Evolutionary conservation across 2,797 vertebrate species (phyloP).

Genomic region (Microctenopoma stevenorrisi): DNA sequence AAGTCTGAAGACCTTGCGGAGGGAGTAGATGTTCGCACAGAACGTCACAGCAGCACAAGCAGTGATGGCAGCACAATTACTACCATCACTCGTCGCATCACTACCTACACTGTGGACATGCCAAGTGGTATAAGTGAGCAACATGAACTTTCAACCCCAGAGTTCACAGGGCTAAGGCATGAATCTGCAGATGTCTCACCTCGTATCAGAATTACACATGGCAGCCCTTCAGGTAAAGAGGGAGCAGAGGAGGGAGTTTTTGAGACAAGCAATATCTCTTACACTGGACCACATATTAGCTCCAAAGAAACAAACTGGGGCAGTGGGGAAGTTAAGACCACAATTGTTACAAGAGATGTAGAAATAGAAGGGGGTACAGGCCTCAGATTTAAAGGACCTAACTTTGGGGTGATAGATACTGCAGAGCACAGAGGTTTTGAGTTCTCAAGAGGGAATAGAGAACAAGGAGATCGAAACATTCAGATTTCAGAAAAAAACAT

Average conservation of each 20-base stretch:
- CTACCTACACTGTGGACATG: constrained; percentile 95
- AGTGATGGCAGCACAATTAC: constrained; percentile 88
- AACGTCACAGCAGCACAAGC: constrained; percentile 92
- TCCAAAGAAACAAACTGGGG: constrained; percentile 73
- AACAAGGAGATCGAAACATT: constrained; percentile 53
- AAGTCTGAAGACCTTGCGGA: constrained; percentile 89
- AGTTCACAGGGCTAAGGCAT: constrained; percentile 82
- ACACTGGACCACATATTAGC: constrained; percentile 70
- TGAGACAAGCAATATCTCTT: constrained; percentile 62
- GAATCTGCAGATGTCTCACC: constrained; percentile 83
- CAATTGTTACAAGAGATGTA: constrained; percentile 58
- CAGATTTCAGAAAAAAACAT: constrained; percentile 54
- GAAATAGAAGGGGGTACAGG: constrained; percentile 68
- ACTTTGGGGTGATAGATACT: constrained; percentile 64
- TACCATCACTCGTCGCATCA: constrained; percentile 92
- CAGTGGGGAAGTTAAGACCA: constrained; percentile 62
- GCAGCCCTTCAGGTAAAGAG: constrained; percentile 72
- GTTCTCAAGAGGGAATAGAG: constrained; percentile 58
- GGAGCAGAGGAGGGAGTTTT: constrained; percentile 66
- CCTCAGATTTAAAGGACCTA: constrained; percentile 72
- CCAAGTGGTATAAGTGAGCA: constrained; percentile 81
- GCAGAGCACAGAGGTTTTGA: constrained; percentile 58
- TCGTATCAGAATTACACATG: constrained; percentile 78
- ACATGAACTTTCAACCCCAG: constrained; percentile 86
- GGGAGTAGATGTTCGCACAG: constrained; percentile 85